A percentile compares a stretch with the other conserved stretches of the same genome.
Evolutionary conservation across 92 coral and sea anemone species (phyloP).

Genomic region (Siderastrea radians): DNA sequence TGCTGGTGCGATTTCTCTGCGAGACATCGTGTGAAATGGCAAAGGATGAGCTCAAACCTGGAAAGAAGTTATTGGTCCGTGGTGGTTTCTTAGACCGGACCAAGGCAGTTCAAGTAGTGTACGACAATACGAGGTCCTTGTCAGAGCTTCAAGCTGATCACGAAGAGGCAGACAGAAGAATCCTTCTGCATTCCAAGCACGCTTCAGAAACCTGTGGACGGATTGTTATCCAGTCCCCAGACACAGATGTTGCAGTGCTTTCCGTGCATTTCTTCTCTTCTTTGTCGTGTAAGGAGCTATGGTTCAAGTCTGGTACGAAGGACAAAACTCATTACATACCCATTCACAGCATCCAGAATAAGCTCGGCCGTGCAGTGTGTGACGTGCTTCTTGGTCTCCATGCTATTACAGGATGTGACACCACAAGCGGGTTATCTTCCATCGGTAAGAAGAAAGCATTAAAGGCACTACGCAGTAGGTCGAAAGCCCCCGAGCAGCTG

Average conservation of each 20-base stretch:
- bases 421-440: slow-evolving; percentile 45
- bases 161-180: slow-evolving; percentile 60
- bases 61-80: neutral
- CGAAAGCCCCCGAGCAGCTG: slow-evolving; percentile 19
- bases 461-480: slow-evolving; percentile 51
- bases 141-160: slow-evolving; percentile 34
- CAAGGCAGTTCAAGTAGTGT: neutral
- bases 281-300: slow-evolving; percentile 54
- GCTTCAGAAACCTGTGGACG: slow-evolving; percentile 11
- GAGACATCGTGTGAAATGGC: neutral
- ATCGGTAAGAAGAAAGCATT: slow-evolving; percentile 60
- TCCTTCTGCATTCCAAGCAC: slow-evolving; percentile 46
- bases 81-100: neutral
- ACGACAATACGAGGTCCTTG: neutral
- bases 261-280: neutral
- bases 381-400: slow-evolving; percentile 56
- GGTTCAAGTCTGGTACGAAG: slow-evolving; percentile 73
- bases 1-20: neutral
- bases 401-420: slow-evolving; percentile 70
- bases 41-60: neutral
- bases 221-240: slow-evolving; percentile 50
- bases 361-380: slow-evolving; percentile 49
- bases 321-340: slow-evolving; percentile 47
- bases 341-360: slow-evolving; percentile 36
- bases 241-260: slow-evolving; percentile 62